Evolutionary conservation across 2,113 vertebrate genomes (phyloP).

Genomic region (Canis aureus): DNA sequence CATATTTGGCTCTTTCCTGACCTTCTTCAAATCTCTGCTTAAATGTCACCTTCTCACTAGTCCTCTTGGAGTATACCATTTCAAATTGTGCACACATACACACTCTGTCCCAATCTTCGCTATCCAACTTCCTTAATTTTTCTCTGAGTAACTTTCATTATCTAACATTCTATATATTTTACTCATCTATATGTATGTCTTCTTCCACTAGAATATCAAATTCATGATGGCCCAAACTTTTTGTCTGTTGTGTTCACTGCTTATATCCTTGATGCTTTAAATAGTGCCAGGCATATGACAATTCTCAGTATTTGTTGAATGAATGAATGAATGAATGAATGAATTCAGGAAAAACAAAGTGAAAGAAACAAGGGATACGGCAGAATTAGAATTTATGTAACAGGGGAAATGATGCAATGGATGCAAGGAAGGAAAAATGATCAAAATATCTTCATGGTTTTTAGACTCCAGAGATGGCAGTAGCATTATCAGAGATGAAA

Average conservation of each 20-base stretch:
- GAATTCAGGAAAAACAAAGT: neutral
- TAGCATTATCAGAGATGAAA: slow-evolving; percentile 11
- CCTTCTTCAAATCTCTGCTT: slow-evolving; percentile 16
- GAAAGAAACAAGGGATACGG: neutral
- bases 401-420: neutral
- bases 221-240: neutral
- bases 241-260: neutral
- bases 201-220: slow-evolving; percentile 11
- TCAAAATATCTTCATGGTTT: neutral
- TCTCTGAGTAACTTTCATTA: neutral
- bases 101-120: neutral
- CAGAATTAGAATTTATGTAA: slow-evolving; percentile 28
- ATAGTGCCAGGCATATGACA: neutral
- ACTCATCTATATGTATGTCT: neutral
- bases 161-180: slow-evolving; percentile 15
- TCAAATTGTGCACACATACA: slow-evolving; percentile 21
- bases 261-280: neutral
- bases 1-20: neutral
- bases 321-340: neutral
- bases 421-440: slow-evolving; percentile 26
- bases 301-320: slow-evolving; percentile 20
- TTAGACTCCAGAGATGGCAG: neutral
- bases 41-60: slow-evolving; percentile 52
- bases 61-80: neutral
- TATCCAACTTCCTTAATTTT: slow-evolving; percentile 31